Evolutionary conservation across 2,113 vertebrate genomes (phyloP).

Genomic region (Upupa epops): DNA sequence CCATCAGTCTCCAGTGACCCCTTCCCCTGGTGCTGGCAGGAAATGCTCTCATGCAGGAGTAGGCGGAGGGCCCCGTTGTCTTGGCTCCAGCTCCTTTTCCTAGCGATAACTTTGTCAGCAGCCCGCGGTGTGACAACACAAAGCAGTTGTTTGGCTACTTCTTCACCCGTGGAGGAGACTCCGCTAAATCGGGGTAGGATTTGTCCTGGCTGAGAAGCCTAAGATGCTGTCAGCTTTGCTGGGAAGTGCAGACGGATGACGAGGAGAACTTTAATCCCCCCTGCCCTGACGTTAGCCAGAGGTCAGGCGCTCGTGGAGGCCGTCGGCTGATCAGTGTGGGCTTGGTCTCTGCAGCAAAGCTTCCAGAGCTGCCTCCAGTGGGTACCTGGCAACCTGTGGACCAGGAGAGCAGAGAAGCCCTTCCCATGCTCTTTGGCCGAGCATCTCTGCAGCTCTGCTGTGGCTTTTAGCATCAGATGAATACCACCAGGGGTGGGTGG

Average conservation of each 20-base stretch:
- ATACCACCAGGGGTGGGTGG: not conserved
- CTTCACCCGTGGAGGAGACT: not conserved
- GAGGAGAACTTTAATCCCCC: not conserved
- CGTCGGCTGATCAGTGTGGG: not conserved
- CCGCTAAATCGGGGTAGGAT: conserved; percentile 3
- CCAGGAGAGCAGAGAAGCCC: not conserved
- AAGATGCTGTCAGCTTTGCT: conserved; percentile 26
- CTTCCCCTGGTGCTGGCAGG: not conserved
- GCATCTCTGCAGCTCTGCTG: not conserved
- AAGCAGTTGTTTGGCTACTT: not conserved
- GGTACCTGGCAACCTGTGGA: not conserved
- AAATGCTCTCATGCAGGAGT: not conserved
- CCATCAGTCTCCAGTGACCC: not conserved
- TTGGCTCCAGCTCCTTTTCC: not conserved
- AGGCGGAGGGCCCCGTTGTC: not conserved
- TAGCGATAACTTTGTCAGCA: conserved; percentile 15
- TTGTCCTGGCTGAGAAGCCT: conserved; percentile 46
- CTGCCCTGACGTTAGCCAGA: not conserved
- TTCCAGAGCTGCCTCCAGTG: not conserved
- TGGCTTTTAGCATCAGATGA: not conserved
- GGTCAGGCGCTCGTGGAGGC: not conserved
- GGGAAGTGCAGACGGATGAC: not conserved
- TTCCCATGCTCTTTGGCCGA: not conserved
- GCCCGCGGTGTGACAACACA: not conserved
- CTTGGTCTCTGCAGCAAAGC: not conserved